Evolutionary conservation across 2,113 vertebrate species (phyloP).

Genomic region (Chionodraco myersi): DNA sequence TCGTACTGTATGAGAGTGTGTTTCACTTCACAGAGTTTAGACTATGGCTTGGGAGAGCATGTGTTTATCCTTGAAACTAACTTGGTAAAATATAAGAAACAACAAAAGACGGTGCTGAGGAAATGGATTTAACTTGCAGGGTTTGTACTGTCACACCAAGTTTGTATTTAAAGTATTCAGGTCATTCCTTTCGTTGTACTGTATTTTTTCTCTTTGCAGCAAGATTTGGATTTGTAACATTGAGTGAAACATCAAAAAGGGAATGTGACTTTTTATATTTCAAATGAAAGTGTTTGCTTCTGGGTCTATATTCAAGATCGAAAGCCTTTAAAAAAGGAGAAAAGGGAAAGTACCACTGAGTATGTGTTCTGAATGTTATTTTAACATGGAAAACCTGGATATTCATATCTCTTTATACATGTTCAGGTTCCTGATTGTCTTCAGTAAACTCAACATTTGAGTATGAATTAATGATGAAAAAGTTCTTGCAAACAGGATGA

Average conservation of each 20-base stretch:
- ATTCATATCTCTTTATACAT: too few relatives aligned
- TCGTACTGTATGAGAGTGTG: background rate
- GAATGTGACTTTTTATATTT: background rate
- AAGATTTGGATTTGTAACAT: background rate
- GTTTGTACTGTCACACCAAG: background rate
- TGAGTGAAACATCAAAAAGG: background rate
- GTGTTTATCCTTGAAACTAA: background rate
- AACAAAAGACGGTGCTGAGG: background rate
- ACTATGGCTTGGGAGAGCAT: background rate
- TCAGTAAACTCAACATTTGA: too few relatives aligned
- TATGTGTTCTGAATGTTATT: too few relatives aligned
- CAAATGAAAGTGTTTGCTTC: background rate
- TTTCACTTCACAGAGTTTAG: background rate
- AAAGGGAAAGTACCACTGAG: too few relatives aligned
- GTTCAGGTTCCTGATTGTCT: too few relatives aligned
- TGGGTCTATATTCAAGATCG: background rate
- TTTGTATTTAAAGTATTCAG: background rate
- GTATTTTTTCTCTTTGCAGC: too few relatives aligned
- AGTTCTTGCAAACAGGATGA: too few relatives aligned
- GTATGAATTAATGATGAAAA: too few relatives aligned
- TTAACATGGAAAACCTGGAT: too few relatives aligned
- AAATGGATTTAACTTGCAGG: background rate
- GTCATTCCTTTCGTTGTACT: background rate
- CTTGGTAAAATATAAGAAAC: background rate
- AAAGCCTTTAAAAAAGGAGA: background rate